Evolutionary conservation across 1,140 invertebrate species (phyloP), one percentile per base, ranked within the genome.

Genomic region (Mesaphorura yosii): DNA sequence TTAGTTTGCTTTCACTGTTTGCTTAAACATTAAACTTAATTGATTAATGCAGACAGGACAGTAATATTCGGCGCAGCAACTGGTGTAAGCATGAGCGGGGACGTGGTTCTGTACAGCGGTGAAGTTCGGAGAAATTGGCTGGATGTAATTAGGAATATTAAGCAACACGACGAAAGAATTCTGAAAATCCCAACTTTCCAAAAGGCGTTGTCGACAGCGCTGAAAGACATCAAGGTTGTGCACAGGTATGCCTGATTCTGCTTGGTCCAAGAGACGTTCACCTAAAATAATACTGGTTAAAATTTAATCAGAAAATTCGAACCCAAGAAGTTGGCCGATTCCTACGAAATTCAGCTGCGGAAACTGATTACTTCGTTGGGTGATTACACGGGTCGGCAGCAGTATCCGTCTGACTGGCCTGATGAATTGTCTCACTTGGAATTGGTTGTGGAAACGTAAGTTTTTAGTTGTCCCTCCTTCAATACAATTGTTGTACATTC

Each of bases 91-190:
- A 73, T 91, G 34, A 84, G 91, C 65, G 88, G 88, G 2, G 80
- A 86, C 65, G 79, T 94, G 19, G 84, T 84, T 73, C 75, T 94
- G 0, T 88, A 85, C 68, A 89, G 83, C 57, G 87, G 86, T 14
- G 88, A 92, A 78, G 88, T 92, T 23, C 72, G 87, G 49, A 80
- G 87, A 64, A 88, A 88, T 71, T 92, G 88, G 88, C 72, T 90
- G 41, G 86, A 89, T 70, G 82, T 86, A 45, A 84, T 92, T 46
- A 86, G 84, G 67, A 86, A 87, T 70, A 78, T 90, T 28, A 73
- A 72, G 37, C 79, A 81, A 59, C 79, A 87, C 64, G 85, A 90
- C 67, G 70, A 70, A 53, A 77, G 82, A 27, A 70, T 91, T 41
- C 67, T 73, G 40, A 76, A 78, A 64, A 81, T 92, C 59, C 88